Evolutionary conservation across 92 coral and sea anemone genomes (phyloP), one percentile per base, ranked within the genome.

Genomic region (Parazoanthus atlanticus): DNA sequence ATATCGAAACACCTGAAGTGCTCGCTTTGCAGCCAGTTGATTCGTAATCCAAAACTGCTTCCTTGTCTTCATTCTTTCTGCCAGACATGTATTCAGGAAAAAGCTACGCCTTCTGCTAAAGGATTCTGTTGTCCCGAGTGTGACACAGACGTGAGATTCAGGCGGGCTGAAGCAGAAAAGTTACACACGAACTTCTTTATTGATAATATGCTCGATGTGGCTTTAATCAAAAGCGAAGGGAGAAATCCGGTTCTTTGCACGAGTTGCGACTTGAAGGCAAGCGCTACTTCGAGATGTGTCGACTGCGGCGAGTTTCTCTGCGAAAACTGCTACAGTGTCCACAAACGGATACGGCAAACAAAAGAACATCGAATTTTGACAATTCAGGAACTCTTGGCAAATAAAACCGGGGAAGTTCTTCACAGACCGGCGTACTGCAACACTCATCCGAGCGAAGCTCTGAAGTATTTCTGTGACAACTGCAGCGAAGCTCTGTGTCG

Each of bases 251-350:
- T 95, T 33, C 93, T 95, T 31, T 97, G 99, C 74, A 92, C 98
- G 46, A 97, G 94, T 79, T 97, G 99, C 88, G 98, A 95, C 81
- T 80, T 78, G 6, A 92, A 80, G 56, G 84, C 89, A 13, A 86
- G 91, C 8, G 99, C 99, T 1, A 92, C 91, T 1, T 93, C 98
- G 13, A 88, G 99, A 34, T 97, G 99, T 41, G 82, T 94, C 26
- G 98, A 97, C 69, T 97, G 99, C 38, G 94, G 99, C 26, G 99
- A 97, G 84, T 97, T 97, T 90, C 94, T 97, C 26, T 97, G 99
- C 88, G 90, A 86, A 32, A 95, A 92, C 32, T 97, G 99, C 85
- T 95, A 93, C 85, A 90, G 82, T 16, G 94, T 95, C 66, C 99
- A 97, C 65, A 96, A 92, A 56, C 90, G 98, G 54, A 93, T 94